phyloP scores from a whole-genome alignment of 2,113 vertebrate species.

The Leptobrachium leishanense region DNA sequence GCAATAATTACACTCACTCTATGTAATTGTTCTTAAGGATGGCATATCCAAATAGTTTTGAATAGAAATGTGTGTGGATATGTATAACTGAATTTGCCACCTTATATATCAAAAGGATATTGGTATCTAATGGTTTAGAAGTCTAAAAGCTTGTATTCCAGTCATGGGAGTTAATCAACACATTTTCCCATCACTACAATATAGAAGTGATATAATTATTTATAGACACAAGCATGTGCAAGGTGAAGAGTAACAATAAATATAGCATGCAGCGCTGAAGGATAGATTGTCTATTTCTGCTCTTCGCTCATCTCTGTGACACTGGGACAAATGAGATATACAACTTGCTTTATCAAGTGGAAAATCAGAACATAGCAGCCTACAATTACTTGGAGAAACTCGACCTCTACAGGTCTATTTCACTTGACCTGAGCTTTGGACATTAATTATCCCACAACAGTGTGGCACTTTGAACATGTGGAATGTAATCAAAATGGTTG shows the following conservation, averaged over 20 bases:
- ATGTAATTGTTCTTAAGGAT: no score
- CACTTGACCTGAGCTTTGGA: conserved; percentile 40
- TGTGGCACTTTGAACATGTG: conserved; percentile 26
- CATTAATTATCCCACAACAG: conserved; percentile 32
- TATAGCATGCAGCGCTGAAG: not conserved
- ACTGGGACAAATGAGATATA: conserved; percentile 1
- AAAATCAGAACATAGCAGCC: conserved; percentile 9
- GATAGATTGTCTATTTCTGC: conserved; percentile 24
- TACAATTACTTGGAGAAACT: conserved; percentile 23
- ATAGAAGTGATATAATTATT: not conserved
- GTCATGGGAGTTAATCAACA: no score
- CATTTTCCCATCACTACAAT: no score
- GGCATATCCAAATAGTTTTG: no score
- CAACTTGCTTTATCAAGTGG: conserved; percentile 13
- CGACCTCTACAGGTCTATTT: conserved; percentile 25
- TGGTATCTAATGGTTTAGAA: no score
- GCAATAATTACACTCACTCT: no score
- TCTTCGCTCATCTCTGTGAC: conserved; percentile 2
- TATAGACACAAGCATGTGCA: no score
- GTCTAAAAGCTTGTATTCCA: no score
- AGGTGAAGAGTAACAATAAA: not conserved
- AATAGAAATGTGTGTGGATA: no score
- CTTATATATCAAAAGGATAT: no score
- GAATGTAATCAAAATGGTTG: conserved; percentile 12
- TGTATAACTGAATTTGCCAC: no score